These are phyloP conservation scores for Centrocercus urophasianus DNA, from an alignment of 2,113 vertebrate species.

Conservation along the genomic window DNA sequence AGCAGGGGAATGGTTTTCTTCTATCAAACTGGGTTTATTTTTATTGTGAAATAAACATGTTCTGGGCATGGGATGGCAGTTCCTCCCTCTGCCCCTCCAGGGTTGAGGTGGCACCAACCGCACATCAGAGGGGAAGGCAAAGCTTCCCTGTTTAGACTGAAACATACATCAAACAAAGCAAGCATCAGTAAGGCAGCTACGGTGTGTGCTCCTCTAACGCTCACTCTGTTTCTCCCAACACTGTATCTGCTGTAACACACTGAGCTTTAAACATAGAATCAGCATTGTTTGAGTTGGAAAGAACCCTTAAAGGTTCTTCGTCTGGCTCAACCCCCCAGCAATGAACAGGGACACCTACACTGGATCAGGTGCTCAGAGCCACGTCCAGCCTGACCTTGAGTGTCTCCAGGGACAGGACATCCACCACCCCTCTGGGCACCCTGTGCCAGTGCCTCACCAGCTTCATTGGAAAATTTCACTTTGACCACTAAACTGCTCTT, in stretches of 20 bases:
- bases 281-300: too few relatives aligned
- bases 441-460: too few relatives aligned
- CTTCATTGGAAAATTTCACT: not conserved
- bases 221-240: slow-evolving; percentile 1
- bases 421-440: too few relatives aligned
- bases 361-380: too few relatives aligned
- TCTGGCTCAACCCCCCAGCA: too few relatives aligned
- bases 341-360: too few relatives aligned
- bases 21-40: slow-evolving; percentile 61
- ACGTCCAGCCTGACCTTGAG: too few relatives aligned
- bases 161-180: slow-evolving; percentile 38
- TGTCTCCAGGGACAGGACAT: too few relatives aligned
- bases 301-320: too few relatives aligned
- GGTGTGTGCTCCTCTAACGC: slow-evolving; percentile 3
- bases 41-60: slow-evolving; percentile 62
- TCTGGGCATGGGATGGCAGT: slow-evolving; percentile 37
- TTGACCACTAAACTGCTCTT: not conserved
- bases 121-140: slow-evolving; percentile 41
- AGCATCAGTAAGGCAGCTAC: slow-evolving; percentile 5
- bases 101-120: not conserved
- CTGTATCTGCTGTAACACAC: not conserved
- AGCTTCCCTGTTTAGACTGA: slow-evolving; percentile 55
- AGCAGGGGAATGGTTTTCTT: slow-evolving; percentile 23
- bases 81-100: slow-evolving; percentile 21
- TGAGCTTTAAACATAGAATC: slow-evolving; percentile 3